Base-by-base conservation (phyloP, 2,113 vertebrate species). In the Pachypanchax playfairii region DNA sequence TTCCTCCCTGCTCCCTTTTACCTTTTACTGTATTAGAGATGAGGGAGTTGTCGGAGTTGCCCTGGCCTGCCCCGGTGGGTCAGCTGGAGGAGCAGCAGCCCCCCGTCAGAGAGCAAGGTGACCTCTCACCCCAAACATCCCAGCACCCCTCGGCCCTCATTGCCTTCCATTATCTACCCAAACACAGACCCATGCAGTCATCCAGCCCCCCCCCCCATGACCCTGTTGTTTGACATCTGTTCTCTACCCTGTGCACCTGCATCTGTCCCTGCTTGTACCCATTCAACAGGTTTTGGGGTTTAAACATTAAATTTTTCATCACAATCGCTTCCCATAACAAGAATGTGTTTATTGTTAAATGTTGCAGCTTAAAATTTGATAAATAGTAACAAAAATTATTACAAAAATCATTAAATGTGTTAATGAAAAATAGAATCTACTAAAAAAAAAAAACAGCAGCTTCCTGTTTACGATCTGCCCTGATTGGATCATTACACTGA, bases 31-130 rank as follows among this genome's bases (percentile, higher is more conserved):
- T n/a, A 60, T 73, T 88, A 88, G 90, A 90, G 69, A 87, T 88
- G 85, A 86, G 87, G 76, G 90, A 90, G 70, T 72, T 88, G 84
- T 80, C 83, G 59, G 88, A 83, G 51, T 80, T 91, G 68, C 89
- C 90, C 44, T 90, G 90, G 88, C 90, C 91, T 73, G 75, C 89
- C 66, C 91, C 88, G 2, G 89, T 91, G 65, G 90, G 90, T 83
- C 88, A 91, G 71, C 87, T 88, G 82, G 84, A 89, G 71, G 88
- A 90, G 82, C 90, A 88, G 41, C 72, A 88, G 41, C 72, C 76
- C 67, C 28, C 78, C 35, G 21, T 77, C 78, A 87, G 85, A 80
- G 88, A 88, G 77, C 89, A 85, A 92, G 90, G 91, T 92, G 87
- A 93, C 79, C 83, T 83, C 70, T 85, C 51, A 80, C 75, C 83